Conservation (phyloP, 2,797 vertebrate genomes). For the Danionella dracula region DNA sequence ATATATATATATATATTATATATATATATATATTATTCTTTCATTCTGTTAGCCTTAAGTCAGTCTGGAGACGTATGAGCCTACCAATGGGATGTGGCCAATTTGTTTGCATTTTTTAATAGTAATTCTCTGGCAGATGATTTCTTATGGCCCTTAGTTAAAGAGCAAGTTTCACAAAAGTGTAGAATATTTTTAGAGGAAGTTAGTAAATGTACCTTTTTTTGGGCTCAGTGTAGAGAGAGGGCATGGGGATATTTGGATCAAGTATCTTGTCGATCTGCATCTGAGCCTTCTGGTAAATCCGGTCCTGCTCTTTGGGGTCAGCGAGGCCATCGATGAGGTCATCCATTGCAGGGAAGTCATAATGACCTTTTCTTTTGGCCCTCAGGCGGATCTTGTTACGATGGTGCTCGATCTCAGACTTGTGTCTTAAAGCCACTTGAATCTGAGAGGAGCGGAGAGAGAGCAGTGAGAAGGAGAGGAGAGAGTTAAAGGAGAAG, state of each 20-base stretch:
- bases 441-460: constrained; percentile 86
- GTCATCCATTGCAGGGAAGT: constrained; percentile 92
- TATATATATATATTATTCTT: too few relatives aligned
- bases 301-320: constrained; percentile 81
- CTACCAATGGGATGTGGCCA: too few relatives aligned
- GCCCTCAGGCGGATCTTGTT: constrained; percentile 96
- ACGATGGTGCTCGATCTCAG: constrained; percentile 95
- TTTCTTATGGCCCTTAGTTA: too few relatives aligned
- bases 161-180: too few relatives aligned
- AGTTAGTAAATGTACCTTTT: constrained; percentile 79
- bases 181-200: too few relatives aligned
- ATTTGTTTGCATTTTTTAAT: too few relatives aligned
- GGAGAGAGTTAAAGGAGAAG: too few relatives aligned
- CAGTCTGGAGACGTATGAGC: too few relatives aligned
- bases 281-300: constrained; percentile 91
- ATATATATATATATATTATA: too few relatives aligned
- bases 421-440: constrained; percentile 91
- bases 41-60: too few relatives aligned
- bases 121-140: too few relatives aligned
- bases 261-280: constrained; percentile 97
- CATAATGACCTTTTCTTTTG: constrained; percentile 95
- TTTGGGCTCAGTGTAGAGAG: constrained; percentile 85
- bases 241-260: constrained; percentile 76
- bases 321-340: constrained; percentile 69
- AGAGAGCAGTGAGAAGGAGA: too few relatives aligned